Base-by-base conservation (phyloP, 1,140 invertebrate genomes). In the Chrysomallon squamiferum region DNA sequence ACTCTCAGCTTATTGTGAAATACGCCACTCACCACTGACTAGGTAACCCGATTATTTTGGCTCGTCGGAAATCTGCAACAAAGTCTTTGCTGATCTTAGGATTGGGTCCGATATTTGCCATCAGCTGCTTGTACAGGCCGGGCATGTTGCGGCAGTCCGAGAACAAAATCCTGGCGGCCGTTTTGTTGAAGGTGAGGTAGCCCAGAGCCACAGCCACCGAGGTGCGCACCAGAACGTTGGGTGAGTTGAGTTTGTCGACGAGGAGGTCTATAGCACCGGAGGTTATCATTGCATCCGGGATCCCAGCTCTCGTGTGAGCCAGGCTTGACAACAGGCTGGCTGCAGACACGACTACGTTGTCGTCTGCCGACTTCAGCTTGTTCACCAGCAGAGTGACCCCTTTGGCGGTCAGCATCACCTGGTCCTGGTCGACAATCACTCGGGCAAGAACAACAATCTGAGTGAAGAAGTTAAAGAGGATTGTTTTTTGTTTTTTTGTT, bases 211-310 rank as follows among this genome's bases (percentile, higher is more conserved):
- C 76, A 0, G 84, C 82, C 30, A 75, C 74, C 13, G 79, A 71
- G 60, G 67, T 77, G 11, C 81, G 68, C 27, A 72, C 70, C 32
- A 76, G 77, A 15, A 82, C 79, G 67, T 81, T 83, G 0, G 29
- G 35, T 9, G 79, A 80, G 20, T 69, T 66, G 9, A 85, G 66
- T 22, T 74, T 66, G 3, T 73, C 71, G 7, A 84, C 73, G 1
- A 86, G 74, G 9, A 78, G 50, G 27, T 84, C 78, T n/a, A 84
- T 75, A 9, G 78, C 79, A 6, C 84, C 84, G 5, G 74, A 71
- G 11, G 84, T 85, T 29, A 85, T 75, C 80, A 86, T 86, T 43
- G 84, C 84, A 67, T 86, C 85, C 27, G 84, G 75, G 33, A 86
- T 84, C 15, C 85, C 85, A 27, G 85, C 79, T 27, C 84, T 65